A percentile compares a stretch with the other conserved stretches of the same genome.
Evolutionary conservation across 2,797 vertebrate species (phyloP).

Genomic region (Coccyzus lansbergi): DNA sequence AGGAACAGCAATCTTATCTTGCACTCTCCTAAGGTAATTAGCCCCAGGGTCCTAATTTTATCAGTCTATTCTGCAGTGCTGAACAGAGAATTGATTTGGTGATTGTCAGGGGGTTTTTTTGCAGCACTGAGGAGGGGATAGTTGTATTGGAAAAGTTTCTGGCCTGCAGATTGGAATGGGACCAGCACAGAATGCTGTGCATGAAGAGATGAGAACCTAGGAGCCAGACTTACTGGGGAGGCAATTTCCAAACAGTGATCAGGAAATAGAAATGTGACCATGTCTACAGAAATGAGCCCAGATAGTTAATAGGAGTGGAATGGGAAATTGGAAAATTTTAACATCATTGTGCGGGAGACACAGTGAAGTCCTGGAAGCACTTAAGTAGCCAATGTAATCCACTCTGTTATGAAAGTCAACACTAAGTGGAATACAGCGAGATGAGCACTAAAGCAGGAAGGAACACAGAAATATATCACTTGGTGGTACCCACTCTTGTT

Average conservation of each 20-base stretch:
- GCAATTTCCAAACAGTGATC: neutral
- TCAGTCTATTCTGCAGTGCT: neutral
- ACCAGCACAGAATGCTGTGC: neutral
- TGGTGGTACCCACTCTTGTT: neutral
- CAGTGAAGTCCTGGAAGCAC: neutral
- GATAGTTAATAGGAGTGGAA: neutral
- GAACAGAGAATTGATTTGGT: neutral
- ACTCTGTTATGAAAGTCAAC: slow-evolving; percentile 3
- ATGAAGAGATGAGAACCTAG: neutral
- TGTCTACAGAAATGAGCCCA: neutral
- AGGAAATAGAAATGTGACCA: slow-evolving; percentile 12
- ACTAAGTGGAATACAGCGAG: neutral
- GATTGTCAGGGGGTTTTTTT: neutral
- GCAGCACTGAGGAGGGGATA: neutral
- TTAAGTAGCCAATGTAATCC: neutral
- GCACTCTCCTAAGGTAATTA: neutral
- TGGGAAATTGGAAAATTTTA: neutral
- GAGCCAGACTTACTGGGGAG: neutral
- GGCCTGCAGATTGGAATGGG: neutral
- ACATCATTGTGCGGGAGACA: neutral
- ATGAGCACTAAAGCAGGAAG: neutral
- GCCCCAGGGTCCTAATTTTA: neutral
- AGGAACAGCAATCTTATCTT: neutral
- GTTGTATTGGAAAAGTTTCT: slow-evolving; percentile 7
- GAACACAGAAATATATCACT: neutral